Percentiles rank a stretch among this genome's conserved stretches.
Evolutionary conservation across 2,888 invertebrate genomes (phyloP).

Genomic region (Apeira syringaria): DNA sequence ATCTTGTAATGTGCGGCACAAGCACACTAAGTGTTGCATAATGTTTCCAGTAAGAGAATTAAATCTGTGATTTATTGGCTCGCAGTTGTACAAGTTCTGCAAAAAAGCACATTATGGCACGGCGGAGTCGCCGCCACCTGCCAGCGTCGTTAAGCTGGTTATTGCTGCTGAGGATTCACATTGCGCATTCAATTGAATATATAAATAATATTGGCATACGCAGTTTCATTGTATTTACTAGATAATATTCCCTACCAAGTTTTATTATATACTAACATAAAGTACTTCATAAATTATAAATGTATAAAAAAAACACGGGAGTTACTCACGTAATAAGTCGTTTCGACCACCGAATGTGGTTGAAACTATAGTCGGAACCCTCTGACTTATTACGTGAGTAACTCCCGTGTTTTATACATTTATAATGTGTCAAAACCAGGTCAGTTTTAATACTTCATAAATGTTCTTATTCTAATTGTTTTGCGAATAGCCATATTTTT

Average conservation of each 20-base stretch:
- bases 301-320: too few relatives aligned
- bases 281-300: too few relatives aligned
- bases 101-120: slow-evolving; percentile 72
- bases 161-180: slow-evolving; percentile 49
- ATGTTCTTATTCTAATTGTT: too few relatives aligned
- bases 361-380: too few relatives aligned
- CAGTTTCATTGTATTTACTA: background rate
- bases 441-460: too few relatives aligned
- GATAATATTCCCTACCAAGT: too few relatives aligned
- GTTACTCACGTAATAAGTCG: too few relatives aligned
- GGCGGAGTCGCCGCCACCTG: slow-evolving; percentile 63
- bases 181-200: slow-evolving; percentile 18
- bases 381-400: too few relatives aligned
- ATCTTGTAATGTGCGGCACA: slow-evolving; percentile 1
- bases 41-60: slow-evolving; percentile 28
- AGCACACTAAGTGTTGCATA: slow-evolving; percentile 17
- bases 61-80: slow-evolving; percentile 36
- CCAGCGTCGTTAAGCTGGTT: slow-evolving; percentile 60
- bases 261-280: background rate
- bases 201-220: slow-evolving; percentile 8
- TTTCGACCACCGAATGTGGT: too few relatives aligned
- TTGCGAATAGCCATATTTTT: too few relatives aligned
- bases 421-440: too few relatives aligned
- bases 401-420: too few relatives aligned
- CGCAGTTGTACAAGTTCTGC: slow-evolving; percentile 19